Evolutionary conservation across 2,888 invertebrate species (phyloP), one percentile per base, ranked within the genome.

Genomic region (Nipponacmea schrenckii): DNA sequence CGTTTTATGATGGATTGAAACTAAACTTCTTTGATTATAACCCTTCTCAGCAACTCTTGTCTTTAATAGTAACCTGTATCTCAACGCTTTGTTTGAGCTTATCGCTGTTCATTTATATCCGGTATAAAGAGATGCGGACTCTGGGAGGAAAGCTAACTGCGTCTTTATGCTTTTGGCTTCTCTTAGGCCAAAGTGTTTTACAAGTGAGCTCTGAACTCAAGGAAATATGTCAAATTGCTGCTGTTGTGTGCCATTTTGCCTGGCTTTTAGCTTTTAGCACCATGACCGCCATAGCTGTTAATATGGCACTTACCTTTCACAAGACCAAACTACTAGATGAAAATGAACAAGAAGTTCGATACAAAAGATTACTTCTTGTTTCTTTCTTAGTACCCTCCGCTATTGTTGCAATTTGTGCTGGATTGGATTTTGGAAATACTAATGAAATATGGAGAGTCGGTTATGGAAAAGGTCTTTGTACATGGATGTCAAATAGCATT

Each of bases 301-400:
- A 75, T 62, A 77, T 77, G 75, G 71, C 72, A n/a, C 20, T 63
- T 39, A 75, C 77, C 14, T 77, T 77, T 62, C 64, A n/a, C 50
- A 64, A 20, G 0, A 63, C 15, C 2, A 64, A n/a, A 10, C 2
- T 56, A 0, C 46, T 67, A 8, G 62, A 48, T 31, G 45, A 45
- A 15, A 17, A 27, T 10, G 50, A 39, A 26, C 64, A 65, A 5
- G 39, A 56, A 0, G 50, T 31, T 2, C 45, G 50, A 3, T 74
- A 67, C 15, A 1, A 64, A 2, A 15, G 31, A 5, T 74, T 69
- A 68, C 48, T n/a, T 14, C 8, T 45, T 0, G 46, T 64, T 15
- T 70, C 70, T 31, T 75, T 70, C 68, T 20, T 67, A 7, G 12
- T 70, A 14, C 73, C 73, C 0, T 27, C 50, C 1, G 17, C 62